Percentiles rank a stretch among this genome's conserved stretches.
These are phyloP conservation scores for Stegostoma tigrinum DNA, from an alignment of 2,113 vertebrate species.

Conservation along the genomic window DNA sequence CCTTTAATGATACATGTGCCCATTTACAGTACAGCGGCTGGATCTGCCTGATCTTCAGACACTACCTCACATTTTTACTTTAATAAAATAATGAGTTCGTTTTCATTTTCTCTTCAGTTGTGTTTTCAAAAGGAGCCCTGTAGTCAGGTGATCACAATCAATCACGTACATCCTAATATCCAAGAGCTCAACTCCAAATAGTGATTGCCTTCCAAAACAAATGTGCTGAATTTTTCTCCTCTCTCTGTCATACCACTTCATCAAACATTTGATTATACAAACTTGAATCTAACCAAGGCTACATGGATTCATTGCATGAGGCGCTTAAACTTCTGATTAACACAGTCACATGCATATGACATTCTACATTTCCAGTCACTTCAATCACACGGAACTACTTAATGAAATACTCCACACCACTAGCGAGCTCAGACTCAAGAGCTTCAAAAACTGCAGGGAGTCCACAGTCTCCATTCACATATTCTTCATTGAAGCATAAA, in stretches of 20 bases:
- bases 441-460: too few species aligned
- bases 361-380: background rate
- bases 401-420: background rate
- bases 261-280: background rate
- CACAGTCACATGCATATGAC: background rate
- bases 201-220: background rate
- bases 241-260: background rate
- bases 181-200: background rate
- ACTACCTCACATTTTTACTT: constrained; percentile 27
- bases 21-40: background rate
- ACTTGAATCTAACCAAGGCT: background rate
- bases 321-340: background rate
- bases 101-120: constrained; percentile 21
- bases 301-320: background rate
- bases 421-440: background rate
- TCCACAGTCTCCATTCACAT: background rate
- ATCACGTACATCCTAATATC: background rate
- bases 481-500: background rate
- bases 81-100: constrained; percentile 31
- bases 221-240: background rate
- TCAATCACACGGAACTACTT: background rate
- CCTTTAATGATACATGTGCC: constrained; percentile 33
- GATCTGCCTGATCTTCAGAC: constrained; percentile 20
- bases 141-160: constrained; percentile 1
- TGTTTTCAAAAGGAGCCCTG: background rate